A percentile compares a stretch with the other conserved stretches of the same genome.
Evolutionary conservation across 2,888 invertebrate genomes (phyloP).

Genomic region (Tenthredo livida): DNA sequence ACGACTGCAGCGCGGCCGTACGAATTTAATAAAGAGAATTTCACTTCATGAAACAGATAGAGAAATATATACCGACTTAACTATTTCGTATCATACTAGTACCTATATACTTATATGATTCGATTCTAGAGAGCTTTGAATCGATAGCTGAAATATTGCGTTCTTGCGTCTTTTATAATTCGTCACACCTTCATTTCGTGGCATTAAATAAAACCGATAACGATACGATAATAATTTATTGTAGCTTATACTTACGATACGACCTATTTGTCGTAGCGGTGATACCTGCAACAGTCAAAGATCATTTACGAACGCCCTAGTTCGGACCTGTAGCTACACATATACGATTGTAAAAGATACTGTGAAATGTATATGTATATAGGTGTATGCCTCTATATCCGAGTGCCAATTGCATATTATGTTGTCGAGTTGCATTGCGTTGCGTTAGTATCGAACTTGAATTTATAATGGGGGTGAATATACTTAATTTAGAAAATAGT

Average conservation of each 20-base stretch:
- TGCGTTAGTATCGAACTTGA: not conserved
- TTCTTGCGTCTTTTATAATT: not conserved
- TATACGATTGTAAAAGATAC: slow-evolving; percentile 23
- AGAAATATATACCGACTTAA: too few relatives aligned
- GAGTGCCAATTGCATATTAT: not conserved
- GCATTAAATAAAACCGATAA: not conserved
- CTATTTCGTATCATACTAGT: not conserved
- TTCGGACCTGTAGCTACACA: not conserved
- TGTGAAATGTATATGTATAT: not conserved
- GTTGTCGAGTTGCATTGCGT: not conserved
- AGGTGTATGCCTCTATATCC: not conserved
- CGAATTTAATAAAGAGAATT: not conserved
- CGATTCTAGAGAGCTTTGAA: not conserved
- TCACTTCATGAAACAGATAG: not conserved
- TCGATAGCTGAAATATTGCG: not conserved
- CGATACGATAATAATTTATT: slow-evolving; percentile 7
- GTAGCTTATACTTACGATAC: slow-evolving; percentile 7
- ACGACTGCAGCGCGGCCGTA: not conserved
- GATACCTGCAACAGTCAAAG: not conserved
- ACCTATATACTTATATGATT: not conserved
- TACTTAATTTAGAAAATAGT: not conserved
- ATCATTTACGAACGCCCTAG: slow-evolving; percentile 11
- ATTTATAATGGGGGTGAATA: not conserved
- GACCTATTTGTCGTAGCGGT: not conserved
- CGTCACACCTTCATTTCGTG: not conserved